Evolutionary conservation across 2,797 vertebrate genomes (phyloP).

Genomic region (Hozukius guyotensis): DNA sequence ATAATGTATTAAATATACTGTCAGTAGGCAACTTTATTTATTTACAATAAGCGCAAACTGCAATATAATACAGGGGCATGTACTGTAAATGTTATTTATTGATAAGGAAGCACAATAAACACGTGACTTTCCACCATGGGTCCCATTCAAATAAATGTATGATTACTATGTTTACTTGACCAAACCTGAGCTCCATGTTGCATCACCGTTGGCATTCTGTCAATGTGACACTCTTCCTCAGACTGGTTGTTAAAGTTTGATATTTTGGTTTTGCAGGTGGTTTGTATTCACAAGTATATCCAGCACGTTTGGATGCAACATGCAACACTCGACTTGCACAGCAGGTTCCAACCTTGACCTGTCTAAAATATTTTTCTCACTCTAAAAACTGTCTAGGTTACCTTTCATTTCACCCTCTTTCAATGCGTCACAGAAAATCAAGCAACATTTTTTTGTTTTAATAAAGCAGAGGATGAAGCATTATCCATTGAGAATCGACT

Average conservation of each 20-base stretch:
- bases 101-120: background rate
- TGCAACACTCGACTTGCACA: background rate
- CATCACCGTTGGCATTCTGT: background rate
- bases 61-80: background rate
- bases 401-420: background rate
- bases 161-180: background rate
- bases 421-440: background rate
- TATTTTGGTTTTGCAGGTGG: background rate
- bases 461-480: background rate
- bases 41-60: background rate
- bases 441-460: background rate
- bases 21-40: background rate
- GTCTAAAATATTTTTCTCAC: background rate
- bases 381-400: background rate
- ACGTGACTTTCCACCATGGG: background rate
- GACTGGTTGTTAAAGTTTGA: background rate
- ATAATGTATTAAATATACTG: background rate
- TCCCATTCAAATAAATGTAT: background rate
- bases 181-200: background rate
- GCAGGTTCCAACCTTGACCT: background rate
- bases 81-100: background rate
- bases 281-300: background rate
- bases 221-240: background rate
- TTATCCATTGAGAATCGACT: background rate
- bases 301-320: background rate